Percentiles rank a stretch among this genome's conserved stretches.
Evolutionary conservation across 64 coral and sea anemone genomes (phyloP).

Genomic region (Montipora sp.): DNA sequence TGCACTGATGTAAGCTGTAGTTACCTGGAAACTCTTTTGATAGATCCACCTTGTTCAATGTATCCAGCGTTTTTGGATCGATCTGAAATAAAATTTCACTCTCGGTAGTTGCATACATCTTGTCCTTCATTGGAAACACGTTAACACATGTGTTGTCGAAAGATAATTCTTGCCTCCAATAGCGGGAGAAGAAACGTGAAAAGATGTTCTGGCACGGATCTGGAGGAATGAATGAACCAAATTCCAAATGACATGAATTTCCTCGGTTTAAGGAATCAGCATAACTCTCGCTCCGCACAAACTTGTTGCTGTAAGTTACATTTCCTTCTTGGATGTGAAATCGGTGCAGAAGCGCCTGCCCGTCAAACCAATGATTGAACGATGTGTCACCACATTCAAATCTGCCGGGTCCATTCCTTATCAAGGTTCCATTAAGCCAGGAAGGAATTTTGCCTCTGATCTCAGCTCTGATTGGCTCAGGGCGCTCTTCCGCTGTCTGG

Average conservation of each 20-base stretch:
- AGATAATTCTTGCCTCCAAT: background rate
- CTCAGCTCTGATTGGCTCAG: conserved; percentile 56
- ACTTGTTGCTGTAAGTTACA: conserved; percentile 87
- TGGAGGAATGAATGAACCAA: conserved; percentile 67
- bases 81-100: conserved; percentile 73
- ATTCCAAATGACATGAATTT: conserved; percentile 34
- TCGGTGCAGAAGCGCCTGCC: conserved; percentile 80
- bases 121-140: conserved; percentile 69
- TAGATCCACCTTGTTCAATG: conserved; percentile 51
- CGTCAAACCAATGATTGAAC: conserved; percentile 91
- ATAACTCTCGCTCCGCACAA: conserved; percentile 81
- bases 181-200: conserved; percentile 79
- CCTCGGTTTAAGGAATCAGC: conserved; percentile 31
- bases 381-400: conserved; percentile 79
- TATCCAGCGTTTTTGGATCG: conserved; percentile 81
- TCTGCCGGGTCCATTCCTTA: conserved; percentile 87
- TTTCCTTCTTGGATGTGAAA: conserved; percentile 75
- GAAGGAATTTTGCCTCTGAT: conserved; percentile 74
- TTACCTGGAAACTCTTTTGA: conserved; percentile 77
- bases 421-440: conserved; percentile 82
- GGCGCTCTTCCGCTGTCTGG: conserved; percentile 60
- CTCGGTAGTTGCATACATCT: conserved; percentile 79
- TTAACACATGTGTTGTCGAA: conserved; percentile 76
- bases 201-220: conserved; percentile 97
- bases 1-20: no score